These are phyloP conservation scores for Limenitis camilla DNA, from an alignment of 2,888 invertebrate genomes.

Conservation along the genomic window DNA sequence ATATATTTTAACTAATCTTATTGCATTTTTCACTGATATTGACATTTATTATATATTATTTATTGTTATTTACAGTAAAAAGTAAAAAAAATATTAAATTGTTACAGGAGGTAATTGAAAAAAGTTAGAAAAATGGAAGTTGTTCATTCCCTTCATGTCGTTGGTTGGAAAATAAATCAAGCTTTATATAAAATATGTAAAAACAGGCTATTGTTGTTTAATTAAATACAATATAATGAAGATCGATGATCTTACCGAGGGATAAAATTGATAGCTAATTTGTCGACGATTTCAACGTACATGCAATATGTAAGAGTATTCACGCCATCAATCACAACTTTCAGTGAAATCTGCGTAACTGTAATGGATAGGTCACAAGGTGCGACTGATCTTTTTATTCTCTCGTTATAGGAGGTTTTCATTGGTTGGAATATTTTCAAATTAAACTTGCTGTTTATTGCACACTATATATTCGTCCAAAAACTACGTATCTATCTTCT, in stretches of 20 bases:
- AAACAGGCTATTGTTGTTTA: conserved; percentile 6
- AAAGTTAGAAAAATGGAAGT: no score
- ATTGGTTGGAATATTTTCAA: no score
- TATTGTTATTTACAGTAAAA: neutral
- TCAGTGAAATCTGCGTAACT: conserved; percentile 36
- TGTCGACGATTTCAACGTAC: conserved; percentile 31
- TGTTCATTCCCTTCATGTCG: no score
- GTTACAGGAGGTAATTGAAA: no score
- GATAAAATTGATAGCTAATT: conserved; percentile 37
- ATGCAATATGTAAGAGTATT: conserved; percentile 28
- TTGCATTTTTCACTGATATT: no score
- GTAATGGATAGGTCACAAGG: conserved; percentile 3
- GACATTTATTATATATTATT: no score
- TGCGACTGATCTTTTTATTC: no score
- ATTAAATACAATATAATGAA: conserved; percentile 16
- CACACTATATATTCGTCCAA: no score
- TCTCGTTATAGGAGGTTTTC: neutral
- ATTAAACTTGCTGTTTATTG: no score
- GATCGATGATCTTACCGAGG: conserved; percentile 13
- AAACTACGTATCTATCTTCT: neutral
- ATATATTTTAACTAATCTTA: no score
- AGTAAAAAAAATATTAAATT: no score
- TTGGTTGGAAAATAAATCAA: neutral
- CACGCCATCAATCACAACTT: conserved; percentile 60
- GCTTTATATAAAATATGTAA: neutral